A percentile compares a stretch with the other conserved stretches of the same genome.
Conservation (phyloP, 2,797 vertebrate genomes). For the Parauchenoglanis punctatus region DNA sequence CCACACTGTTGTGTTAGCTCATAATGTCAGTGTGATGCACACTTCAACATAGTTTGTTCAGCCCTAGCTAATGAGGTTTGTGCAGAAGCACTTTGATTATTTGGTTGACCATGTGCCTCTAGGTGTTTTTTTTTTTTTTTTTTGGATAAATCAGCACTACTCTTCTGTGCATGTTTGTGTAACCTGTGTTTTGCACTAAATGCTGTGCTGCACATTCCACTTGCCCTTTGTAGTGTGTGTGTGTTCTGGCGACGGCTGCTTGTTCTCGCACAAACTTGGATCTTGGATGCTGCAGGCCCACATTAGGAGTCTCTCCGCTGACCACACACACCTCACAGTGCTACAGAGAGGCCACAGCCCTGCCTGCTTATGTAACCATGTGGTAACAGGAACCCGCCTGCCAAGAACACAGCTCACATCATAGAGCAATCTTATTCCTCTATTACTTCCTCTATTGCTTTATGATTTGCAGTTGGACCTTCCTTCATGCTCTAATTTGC, state of each 20-base stretch:
- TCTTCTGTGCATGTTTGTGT: slow-evolving; percentile 19
- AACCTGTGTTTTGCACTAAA: slow-evolving; percentile 41
- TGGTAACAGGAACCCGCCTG: slow-evolving; percentile 39
- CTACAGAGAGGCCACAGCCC: slow-evolving; percentile 44
- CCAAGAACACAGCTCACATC: slow-evolving; percentile 31
- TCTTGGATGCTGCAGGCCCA: slow-evolving; percentile 50
- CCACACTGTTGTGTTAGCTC: slow-evolving; percentile 32
- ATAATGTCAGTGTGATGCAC: slow-evolving; percentile 12
- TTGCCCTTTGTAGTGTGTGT: slow-evolving; percentile 46
- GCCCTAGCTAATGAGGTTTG: slow-evolving; percentile 18
- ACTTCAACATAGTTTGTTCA: slow-evolving; percentile 15
- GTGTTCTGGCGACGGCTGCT: slow-evolving; percentile 47
- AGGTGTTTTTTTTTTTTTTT: slow-evolving; percentile 5
- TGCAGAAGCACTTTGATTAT: slow-evolving; percentile 1
- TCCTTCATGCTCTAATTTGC: background rate
- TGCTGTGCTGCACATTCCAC: slow-evolving; percentile 44
- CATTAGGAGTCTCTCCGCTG: slow-evolving; percentile 54
- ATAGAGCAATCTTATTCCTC: slow-evolving; percentile 15
- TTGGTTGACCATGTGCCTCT: slow-evolving; percentile 15
- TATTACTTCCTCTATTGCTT: slow-evolving; percentile 15
- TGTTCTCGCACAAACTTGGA: slow-evolving; percentile 47
- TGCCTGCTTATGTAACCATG: slow-evolving; percentile 48
- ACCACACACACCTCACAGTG: slow-evolving; percentile 57
- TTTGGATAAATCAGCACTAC: slow-evolving; percentile 34
- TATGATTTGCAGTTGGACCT: slow-evolving; percentile 3